A percentile compares a stretch with the other conserved stretches of the same genome.
These are phyloP conservation scores for Metallyticus violacea DNA, from an alignment of 2,888 invertebrate genomes.

Conservation along the genomic window DNA sequence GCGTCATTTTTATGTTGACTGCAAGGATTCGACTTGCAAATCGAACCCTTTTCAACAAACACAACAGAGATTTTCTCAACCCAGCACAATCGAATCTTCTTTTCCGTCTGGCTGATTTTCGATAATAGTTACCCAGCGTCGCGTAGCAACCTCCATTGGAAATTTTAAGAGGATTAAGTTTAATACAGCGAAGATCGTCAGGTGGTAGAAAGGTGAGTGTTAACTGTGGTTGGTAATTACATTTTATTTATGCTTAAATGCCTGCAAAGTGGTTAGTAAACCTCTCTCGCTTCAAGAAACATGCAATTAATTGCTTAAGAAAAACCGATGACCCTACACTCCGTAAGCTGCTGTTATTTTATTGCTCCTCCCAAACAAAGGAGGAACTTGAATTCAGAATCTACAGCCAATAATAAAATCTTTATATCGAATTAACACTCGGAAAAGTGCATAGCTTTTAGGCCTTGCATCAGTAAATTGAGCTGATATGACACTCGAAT, in stretches of 20 bases:
- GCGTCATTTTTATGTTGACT: neutral
- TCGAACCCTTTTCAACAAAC: neutral
- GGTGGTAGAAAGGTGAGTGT: too few relatives aligned
- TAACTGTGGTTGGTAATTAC: neutral
- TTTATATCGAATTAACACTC: neutral
- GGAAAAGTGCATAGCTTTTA: neutral
- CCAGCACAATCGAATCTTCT: neutral
- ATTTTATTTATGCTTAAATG: neutral
- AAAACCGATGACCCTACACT: neutral
- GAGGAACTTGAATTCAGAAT: too few relatives aligned
- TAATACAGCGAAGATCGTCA: neutral
- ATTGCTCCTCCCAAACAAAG: neutral
- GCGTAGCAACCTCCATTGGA: neutral
- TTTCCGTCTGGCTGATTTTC: neutral
- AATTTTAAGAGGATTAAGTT: neutral
- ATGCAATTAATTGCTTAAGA: neutral
- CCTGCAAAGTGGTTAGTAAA: neutral
- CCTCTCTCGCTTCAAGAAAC: neutral
- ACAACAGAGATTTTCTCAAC: neutral
- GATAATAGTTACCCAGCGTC: neutral
- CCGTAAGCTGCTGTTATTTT: neutral
- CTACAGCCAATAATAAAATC: neutral
- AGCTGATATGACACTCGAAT: neutral
- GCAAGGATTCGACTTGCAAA: neutral
- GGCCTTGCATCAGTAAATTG: neutral